Conservation (phyloP, 37 sponge, comb jelly and placozoan species). For the Cladorhizidae sp. region DNA sequence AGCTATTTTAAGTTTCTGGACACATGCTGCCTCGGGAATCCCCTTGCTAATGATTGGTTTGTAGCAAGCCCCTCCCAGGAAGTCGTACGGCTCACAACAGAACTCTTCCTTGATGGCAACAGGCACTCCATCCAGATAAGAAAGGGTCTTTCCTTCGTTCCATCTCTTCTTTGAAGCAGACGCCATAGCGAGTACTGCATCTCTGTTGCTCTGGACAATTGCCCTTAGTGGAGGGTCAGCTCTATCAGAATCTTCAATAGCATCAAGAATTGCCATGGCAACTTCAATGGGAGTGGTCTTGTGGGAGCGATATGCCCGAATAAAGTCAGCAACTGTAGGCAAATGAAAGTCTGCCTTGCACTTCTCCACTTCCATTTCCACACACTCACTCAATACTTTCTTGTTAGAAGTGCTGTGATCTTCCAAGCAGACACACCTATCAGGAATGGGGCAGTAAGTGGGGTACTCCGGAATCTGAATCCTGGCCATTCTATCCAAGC, state of each 20-base stretch:
- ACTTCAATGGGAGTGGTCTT: slow-evolving; percentile 49
- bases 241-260: slow-evolving; percentile 55
- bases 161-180: slow-evolving; percentile 80
- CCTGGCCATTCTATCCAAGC: slow-evolving; percentile 20
- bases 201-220: slow-evolving; percentile 50
- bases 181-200: slow-evolving; percentile 70
- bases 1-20: slow-evolving; percentile 59
- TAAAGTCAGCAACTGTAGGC: slow-evolving; percentile 51
- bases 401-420: slow-evolving; percentile 15
- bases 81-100: slow-evolving; percentile 58
- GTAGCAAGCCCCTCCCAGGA: slow-evolving; percentile 46
- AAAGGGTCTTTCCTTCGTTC: slow-evolving; percentile 71
- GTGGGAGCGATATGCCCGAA: slow-evolving; percentile 33
- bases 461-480: slow-evolving; percentile 67
- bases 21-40: slow-evolving; percentile 45
- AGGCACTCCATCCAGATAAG: slow-evolving; percentile 86
- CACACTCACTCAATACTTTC: not conserved
- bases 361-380: not conserved
- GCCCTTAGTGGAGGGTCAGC: slow-evolving; percentile 69
- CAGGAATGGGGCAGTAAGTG: slow-evolving; percentile 51
- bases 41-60: slow-evolving; percentile 22
- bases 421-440: slow-evolving; percentile 6
- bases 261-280: slow-evolving; percentile 42
- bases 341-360: slow-evolving; percentile 7
- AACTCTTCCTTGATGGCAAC: slow-evolving; percentile 86